A percentile compares a stretch with the other conserved stretches of the same genome.
phyloP scores from a whole-genome alignment of 2,888 invertebrate species.

The Zygogramma bicolorata region DNA sequence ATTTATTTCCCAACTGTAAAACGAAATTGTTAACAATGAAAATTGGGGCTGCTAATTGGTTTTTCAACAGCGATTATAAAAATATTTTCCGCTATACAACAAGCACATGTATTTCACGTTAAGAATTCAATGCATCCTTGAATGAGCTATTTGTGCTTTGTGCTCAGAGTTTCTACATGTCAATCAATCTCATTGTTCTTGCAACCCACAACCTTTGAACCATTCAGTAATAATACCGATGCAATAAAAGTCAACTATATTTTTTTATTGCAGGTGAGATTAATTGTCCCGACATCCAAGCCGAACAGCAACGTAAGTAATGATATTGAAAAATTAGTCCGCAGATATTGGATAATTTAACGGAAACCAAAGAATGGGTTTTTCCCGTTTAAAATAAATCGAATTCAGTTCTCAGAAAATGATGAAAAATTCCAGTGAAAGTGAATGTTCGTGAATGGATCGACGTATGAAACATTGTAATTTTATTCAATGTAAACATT shows the following conservation, averaged over 20 bases:
- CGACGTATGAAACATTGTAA: too few species aligned
- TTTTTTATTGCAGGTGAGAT: constrained; percentile 39
- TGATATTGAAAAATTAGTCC: constrained; percentile 33
- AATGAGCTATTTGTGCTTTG: neutral
- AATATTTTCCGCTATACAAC: too few species aligned
- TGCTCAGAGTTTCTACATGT: constrained; percentile 14
- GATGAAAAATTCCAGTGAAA: too few species aligned
- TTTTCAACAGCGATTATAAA: too few species aligned
- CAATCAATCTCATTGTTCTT: constrained; percentile 35
- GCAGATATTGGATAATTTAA: neutral
- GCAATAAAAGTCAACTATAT: constrained; percentile 27
- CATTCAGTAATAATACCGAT: constrained; percentile 26
- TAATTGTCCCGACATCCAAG: constrained; percentile 40
- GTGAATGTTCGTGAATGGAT: too few species aligned
- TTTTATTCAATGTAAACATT: constrained; percentile 31
- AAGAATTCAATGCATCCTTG: neutral
- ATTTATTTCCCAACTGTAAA: too few species aligned
- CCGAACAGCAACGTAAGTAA: constrained; percentile 39
- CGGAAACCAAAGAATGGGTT: neutral
- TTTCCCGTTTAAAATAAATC: too few species aligned
- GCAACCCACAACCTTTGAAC: constrained; percentile 31
- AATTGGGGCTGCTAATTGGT: too few species aligned
- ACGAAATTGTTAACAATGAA: too few species aligned
- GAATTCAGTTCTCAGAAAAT: too few species aligned
- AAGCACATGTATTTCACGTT: neutral